Evolutionary conservation across 1,140 invertebrate species (phyloP), one percentile per base, ranked within the genome.

Genomic region (Scaptomyza pallida): DNA sequence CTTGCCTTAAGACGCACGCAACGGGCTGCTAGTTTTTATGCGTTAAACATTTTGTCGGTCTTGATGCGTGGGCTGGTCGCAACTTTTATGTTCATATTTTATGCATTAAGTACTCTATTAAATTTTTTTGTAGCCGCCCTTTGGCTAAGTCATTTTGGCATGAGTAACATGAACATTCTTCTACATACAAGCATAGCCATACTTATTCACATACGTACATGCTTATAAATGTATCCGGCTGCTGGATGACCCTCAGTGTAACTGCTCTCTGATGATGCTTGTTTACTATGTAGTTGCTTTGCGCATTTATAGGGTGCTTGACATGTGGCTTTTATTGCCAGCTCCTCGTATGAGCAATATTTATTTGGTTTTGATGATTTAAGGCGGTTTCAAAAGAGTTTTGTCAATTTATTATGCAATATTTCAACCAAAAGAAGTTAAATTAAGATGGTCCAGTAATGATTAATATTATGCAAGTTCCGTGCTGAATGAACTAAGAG

Each of bases 81-180:
- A 77, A 56, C 56, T 80, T 85, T 77, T 74, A 85, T 65, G 76
- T 59, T 69, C 73, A 86, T 72, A 86, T 77, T 75, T 85, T 71
- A 51, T 77, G 73, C 77, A 85, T 86, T 80, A 85, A 86, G 76
- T 71, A 72, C 72, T 77, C 81, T 79, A 85, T 85, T 79, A 79
- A 85, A 79, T 79, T 78, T 72, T n/a, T 64, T 64, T 68, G 26
- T 67, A 56, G 55, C 51, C 37, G 21, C 45, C 45, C 44, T 35
- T 15, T 15, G 16, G 40, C 51, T 37, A 50, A 33, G 43, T n/a
- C 16, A 47, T 40, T 15, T 19, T 5, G 41, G 30, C 51, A 26
- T 54, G 19, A 55, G 26, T 30, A 19, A 65, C 43, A 41, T 57
- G 35, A 19, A 21, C 37, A 50, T 48, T 65, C 16, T 47, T 19